These are phyloP conservation scores for Oligia strigilis DNA, from an alignment of 2,888 invertebrate species.

Conservation along the genomic window DNA sequence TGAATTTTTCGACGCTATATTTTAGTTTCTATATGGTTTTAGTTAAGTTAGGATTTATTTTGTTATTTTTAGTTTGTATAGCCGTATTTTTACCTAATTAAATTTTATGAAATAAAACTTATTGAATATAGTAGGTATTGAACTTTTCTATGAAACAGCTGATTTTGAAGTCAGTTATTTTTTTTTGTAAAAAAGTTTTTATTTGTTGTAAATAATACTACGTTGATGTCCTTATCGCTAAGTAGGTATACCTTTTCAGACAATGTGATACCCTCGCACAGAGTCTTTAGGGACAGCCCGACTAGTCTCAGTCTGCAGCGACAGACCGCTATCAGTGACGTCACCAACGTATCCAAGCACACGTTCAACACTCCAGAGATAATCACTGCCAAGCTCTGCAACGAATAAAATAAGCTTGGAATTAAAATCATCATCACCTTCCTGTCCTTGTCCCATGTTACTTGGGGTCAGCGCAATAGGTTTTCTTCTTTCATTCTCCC, in stretches of 20 bases:
- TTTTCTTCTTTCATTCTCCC: too few species aligned
- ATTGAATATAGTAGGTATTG: too few species aligned
- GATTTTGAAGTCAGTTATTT: too few species aligned
- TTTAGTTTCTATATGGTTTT: too few species aligned
- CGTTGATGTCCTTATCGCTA: neutral
- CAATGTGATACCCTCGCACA: slow-evolving; percentile 66
- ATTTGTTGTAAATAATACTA: neutral
- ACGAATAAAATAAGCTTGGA: neutral
- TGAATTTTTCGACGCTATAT: too few species aligned
- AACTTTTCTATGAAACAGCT: too few species aligned
- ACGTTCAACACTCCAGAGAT: slow-evolving; percentile 82
- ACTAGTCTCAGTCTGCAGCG: slow-evolving; percentile 83
- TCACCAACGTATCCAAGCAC: slow-evolving; percentile 81
- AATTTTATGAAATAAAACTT: too few species aligned
- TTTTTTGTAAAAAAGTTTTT: too few species aligned
- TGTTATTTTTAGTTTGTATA: too few species aligned
- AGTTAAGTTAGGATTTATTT: too few species aligned
- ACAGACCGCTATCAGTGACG: slow-evolving; percentile 75
- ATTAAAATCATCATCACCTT: neutral
- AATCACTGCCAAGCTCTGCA: slow-evolving; percentile 73
- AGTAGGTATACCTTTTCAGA: slow-evolving; percentile 56
- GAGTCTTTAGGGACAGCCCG: slow-evolving; percentile 74
- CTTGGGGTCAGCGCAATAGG: neutral
- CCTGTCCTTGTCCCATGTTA: neutral
- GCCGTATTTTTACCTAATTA: too few species aligned